These are phyloP conservation scores for Isoperla grammatica DNA, from an alignment of 2,888 invertebrate species.

Conservation along the genomic window DNA sequence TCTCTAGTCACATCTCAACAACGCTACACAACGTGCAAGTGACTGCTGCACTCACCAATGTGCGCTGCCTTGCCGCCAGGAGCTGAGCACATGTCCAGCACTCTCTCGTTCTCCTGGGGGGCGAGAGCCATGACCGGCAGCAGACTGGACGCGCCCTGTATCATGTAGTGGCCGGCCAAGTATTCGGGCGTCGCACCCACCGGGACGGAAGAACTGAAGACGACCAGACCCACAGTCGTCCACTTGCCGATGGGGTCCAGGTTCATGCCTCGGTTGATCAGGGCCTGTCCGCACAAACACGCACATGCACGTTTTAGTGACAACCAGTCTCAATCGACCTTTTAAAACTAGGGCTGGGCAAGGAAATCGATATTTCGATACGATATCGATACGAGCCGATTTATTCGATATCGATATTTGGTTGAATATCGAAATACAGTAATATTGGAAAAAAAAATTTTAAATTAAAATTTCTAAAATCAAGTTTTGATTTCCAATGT, in stretches of 20 bases:
- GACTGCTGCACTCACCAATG: slow-evolving; percentile 66
- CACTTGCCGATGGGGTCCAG: slow-evolving; percentile 97
- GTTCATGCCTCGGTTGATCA: slow-evolving; percentile 96
- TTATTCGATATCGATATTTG: no score
- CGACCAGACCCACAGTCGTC: slow-evolving; percentile 96
- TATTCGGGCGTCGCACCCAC: slow-evolving; percentile 99
- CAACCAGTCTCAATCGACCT: no score
- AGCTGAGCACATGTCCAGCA: slow-evolving; percentile 96
- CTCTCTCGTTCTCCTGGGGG: slow-evolving; percentile 90
- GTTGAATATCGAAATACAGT: no score
- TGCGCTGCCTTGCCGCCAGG: slow-evolving; percentile 99
- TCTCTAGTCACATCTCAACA: no score
- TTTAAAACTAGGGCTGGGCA: no score
- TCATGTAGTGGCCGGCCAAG: slow-evolving; percentile 94
- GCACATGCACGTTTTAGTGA: no score
- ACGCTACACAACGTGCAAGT: no score
- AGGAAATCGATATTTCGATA: neutral
- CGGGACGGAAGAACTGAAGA: slow-evolving; percentile 94
- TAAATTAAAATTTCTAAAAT: no score
- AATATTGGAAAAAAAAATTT: neutral
- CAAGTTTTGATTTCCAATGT: no score
- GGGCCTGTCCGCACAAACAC: slow-evolving; percentile 48
- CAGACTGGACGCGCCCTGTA: slow-evolving; percentile 89
- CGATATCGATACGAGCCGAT: no score
- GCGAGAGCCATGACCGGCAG: slow-evolving; percentile 97